Base-by-base conservation (phyloP, 1,140 invertebrate genomes). In the Leptinotarsa texana region DNA sequence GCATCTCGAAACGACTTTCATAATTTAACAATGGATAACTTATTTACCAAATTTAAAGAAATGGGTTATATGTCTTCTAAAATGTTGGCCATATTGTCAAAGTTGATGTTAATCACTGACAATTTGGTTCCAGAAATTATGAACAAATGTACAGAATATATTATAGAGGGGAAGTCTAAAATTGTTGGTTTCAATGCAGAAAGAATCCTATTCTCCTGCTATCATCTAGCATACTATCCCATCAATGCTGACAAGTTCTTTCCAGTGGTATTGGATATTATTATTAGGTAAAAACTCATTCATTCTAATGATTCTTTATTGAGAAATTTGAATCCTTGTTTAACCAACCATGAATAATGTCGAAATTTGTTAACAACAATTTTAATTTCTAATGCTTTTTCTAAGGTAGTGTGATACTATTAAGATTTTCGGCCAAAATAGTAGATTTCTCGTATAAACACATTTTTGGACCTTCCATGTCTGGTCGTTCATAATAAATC, bases 261-360 rank as follows among this genome's bases (percentile, higher is more conserved):
- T 71, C 70, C 77, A 67, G 80, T 75, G 1, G 78, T 79, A 24
- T 75, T 74, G 24, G 75, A 84, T 74, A 73, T 84, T 15, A 80
- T 85, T 69, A 75, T 84, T 62, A 81, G 83, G 83, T 83, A 73
- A 77, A 33, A 27, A 15, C 15, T 18, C 13, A 13, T 15, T 48
- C 33, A 68, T 17, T n/a, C 17, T 69, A n/a, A 33, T 47, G 0
- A n/a, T 22, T 66, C 8, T 27, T 66, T 15, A 66, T 11, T 42
- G 33, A 42, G 8, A 42, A 42, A 42, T 42, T 21, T 98, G 96
- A 49, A 98, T 89, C 77, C 96, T 89, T 11, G 96, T 97, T 82
- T 96, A 93, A 1, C 90, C 94, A 57, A 94, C 87, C 81, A 96
- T 87, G 77, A 91, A 96, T 4, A 98, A 86, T 89, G 86, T 51